These are phyloP conservation scores for Atherinomorus stipes DNA, from an alignment of 2,113 vertebrate species.

Conservation along the genomic window DNA sequence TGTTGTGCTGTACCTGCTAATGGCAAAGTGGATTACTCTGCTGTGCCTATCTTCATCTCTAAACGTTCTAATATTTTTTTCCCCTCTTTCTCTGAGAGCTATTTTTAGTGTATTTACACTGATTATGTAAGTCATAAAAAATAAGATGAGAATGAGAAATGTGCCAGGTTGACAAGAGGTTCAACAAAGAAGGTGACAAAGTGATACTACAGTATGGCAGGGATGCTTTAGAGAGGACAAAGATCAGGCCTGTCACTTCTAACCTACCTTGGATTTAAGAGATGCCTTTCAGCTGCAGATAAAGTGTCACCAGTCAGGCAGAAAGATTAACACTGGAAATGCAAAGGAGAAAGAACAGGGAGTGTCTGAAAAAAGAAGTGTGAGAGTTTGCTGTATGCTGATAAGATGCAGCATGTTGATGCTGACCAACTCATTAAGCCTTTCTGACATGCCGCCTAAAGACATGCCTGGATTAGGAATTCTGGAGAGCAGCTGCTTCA, in stretches of 20 bases:
- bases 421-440: conserved; percentile 8
- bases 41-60: conserved; percentile 60
- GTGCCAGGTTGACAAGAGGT: conserved; percentile 59
- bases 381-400: conserved; percentile 8
- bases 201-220: conserved; percentile 7
- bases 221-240: conserved; percentile 27
- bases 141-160: conserved; percentile 65
- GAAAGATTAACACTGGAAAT: conserved; percentile 26
- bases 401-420: conserved; percentile 43
- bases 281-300: conserved; percentile 29
- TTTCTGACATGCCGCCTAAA: conserved; percentile 40
- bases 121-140: conserved; percentile 79
- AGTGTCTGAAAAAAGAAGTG: not conserved
- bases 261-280: conserved; percentile 29
- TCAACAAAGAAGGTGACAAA: conserved; percentile 25
- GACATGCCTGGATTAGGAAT: conserved; percentile 55
- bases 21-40: conserved; percentile 43
- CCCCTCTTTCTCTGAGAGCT: conserved; percentile 56
- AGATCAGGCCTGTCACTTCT: conserved; percentile 34
- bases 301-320: conserved; percentile 30
- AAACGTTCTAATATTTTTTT: conserved; percentile 61
- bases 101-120: conserved; percentile 73
- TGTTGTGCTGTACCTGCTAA: conserved; percentile 34
- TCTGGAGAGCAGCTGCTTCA: conserved; percentile 62
- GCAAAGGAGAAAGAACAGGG: conserved; percentile 10